Percentiles rank a stretch among this genome's conserved stretches.
Conservation (phyloP, 2,888 invertebrate species). For the Lingula anatina region DNA sequence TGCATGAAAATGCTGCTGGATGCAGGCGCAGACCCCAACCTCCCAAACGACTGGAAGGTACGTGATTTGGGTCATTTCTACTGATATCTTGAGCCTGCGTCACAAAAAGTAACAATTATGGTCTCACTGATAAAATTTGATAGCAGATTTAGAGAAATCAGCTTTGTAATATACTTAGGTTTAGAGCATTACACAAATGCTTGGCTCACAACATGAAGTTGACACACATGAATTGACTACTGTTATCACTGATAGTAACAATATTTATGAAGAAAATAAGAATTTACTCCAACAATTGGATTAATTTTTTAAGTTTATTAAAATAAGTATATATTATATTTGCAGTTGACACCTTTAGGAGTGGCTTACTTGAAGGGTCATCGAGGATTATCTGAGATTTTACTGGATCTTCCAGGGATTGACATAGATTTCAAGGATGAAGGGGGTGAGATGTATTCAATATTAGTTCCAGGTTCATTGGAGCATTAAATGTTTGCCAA, state of each 20-base stretch:
- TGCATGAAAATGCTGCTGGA: constrained; percentile 53
- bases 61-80: background rate
- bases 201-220: too few relatives aligned
- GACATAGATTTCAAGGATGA: constrained; percentile 53
- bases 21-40: constrained; percentile 46
- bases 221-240: too few relatives aligned
- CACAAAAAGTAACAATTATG: background rate
- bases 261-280: too few relatives aligned
- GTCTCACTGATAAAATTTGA: background rate
- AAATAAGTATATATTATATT: too few relatives aligned
- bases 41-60: constrained; percentile 54
- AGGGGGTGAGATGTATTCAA: constrained; percentile 44
- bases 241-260: too few relatives aligned
- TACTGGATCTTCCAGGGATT: constrained; percentile 51
- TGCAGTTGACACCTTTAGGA: constrained; percentile 54
- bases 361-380: constrained; percentile 56
- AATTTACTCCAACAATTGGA: too few relatives aligned
- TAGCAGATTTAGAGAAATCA: constrained; percentile 10
- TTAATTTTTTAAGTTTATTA: too few relatives aligned
- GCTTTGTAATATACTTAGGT: too few relatives aligned
- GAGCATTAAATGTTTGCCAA: too few relatives aligned
- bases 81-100: too few relatives aligned
- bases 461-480: too few relatives aligned
- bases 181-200: too few relatives aligned
- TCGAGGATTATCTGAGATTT: constrained; percentile 53